Conservation (phyloP, 2,797 vertebrate species). For the Sphenopsis melanotis region DNA sequence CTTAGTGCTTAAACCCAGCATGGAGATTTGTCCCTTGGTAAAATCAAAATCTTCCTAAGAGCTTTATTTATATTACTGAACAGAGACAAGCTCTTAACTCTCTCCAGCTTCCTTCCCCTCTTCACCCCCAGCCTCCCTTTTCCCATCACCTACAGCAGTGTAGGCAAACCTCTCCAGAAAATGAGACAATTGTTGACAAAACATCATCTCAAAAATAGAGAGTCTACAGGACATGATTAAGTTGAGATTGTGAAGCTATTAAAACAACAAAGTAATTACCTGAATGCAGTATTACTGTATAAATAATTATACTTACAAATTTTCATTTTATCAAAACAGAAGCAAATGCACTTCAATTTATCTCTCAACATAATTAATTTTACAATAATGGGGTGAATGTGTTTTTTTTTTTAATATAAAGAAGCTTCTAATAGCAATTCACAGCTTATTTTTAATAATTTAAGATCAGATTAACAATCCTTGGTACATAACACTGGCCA, state of each 20-base stretch:
- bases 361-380: not conserved
- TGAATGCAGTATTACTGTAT: not conserved
- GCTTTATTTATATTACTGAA: not conserved
- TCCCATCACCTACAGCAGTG: not conserved
- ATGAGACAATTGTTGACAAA: not conserved
- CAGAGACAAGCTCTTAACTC: not conserved
- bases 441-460: not conserved
- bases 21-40: not conserved
- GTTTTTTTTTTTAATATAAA: not conserved
- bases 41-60: not conserved
- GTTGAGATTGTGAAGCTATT: not conserved
- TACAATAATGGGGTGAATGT: not conserved
- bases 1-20: not conserved
- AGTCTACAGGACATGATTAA: not conserved
- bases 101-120: not conserved
- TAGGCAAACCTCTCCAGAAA: not conserved
- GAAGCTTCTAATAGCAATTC: not conserved
- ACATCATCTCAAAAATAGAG: not conserved
- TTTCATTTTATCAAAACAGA: not conserved
- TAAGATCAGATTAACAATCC: not conserved
- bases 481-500: not conserved
- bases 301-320: not conserved
- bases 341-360: not conserved
- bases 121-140: not conserved
- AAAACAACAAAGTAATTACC: not conserved